Base-by-base conservation (phyloP, 2,797 vertebrate species). In the Anguilla pacifica region DNA sequence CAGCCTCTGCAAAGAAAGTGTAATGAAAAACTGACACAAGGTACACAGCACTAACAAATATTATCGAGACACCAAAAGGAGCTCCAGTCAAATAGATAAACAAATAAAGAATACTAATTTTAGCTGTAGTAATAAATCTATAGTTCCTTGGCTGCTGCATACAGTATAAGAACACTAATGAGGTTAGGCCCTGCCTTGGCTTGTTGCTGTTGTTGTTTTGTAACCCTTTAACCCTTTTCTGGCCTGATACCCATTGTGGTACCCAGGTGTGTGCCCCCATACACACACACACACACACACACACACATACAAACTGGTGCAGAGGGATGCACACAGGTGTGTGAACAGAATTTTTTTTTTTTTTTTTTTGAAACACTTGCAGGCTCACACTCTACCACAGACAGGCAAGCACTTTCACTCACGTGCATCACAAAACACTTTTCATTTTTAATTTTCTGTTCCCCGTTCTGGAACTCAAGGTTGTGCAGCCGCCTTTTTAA, bases 211-310 rank as follows among this genome's bases (percentile, higher is more conserved):
- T 83, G 22, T 13, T 84, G 49, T 84, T 28, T 39, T 35, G 13
- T 85, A 43, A 61, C 6, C 19, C 57, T 4, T 79, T 53, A 53
- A n/a, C 15, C 7, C 57, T 82, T 83, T 31, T 15, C n/a, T 25
- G 31, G n/a, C 61, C 61, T 9, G 19, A 55, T 49, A 3, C 46
- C 83, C 61, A 22, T 39, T 6, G 46, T 70, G n/a, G n/a, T n/a
- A n/a, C n/a, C n/a, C 46, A 17, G 19, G 10, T 70, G 43, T 72
- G 46, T 11, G 43, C 31, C 46, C 72, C 88, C 84, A 46, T 6
- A 64, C 25, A 87, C 87, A 93, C 94, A 88, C 92, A 15, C 7
- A 89, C 6, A 0, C 94, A 87, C 55, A 85, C 7, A 87, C 1
- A 0, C 70, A 64, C 59, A 67, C 84, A 85, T 22, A 6, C 31